Conservation (phyloP, 2,113 vertebrate species). For the Procapra przewalskii region DNA sequence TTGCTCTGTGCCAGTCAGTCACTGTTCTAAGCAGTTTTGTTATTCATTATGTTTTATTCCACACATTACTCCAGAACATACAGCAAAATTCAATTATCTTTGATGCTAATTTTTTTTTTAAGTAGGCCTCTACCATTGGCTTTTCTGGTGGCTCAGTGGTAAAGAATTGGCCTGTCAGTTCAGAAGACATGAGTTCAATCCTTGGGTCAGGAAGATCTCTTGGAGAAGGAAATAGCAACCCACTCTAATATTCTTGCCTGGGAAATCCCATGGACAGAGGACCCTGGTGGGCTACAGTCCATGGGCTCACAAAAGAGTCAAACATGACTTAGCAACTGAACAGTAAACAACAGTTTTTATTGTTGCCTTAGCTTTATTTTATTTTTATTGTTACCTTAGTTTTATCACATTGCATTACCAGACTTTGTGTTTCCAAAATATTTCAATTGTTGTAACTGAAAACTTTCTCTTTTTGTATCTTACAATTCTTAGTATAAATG, state of each 20-base stretch:
- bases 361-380: background rate
- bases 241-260: background rate
- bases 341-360: background rate
- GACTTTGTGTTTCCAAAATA: constrained; percentile 12
- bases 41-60: constrained; percentile 14
- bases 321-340: background rate
- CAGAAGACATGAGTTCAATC: background rate
- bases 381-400: background rate
- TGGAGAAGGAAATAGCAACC: background rate
- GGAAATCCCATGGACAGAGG: background rate
- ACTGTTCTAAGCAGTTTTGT: constrained; percentile 27
- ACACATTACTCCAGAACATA: background rate
- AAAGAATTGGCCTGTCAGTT: background rate
- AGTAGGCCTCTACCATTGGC: background rate
- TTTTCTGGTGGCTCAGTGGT: background rate
- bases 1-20: background rate
- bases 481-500: background rate
- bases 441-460: background rate
- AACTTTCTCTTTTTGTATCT: background rate
- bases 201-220: background rate
- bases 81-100: background rate
- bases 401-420: background rate
- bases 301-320: background rate
- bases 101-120: background rate
- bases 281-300: background rate